phyloP scores from a whole-genome alignment of 1,140 invertebrate genomes.

The Ctenoplectra terminalis region DNA sequence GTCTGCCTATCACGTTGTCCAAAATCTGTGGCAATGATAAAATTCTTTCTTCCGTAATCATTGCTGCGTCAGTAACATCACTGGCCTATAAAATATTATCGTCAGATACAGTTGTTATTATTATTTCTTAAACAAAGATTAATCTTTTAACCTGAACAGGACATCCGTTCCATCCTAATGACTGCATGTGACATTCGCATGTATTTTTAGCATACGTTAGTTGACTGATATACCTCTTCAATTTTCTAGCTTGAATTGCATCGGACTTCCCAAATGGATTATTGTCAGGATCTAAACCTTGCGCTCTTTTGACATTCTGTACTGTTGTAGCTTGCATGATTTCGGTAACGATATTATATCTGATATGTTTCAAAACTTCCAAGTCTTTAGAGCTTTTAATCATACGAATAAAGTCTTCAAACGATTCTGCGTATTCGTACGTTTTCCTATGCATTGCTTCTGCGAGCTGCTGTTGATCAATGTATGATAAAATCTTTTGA shows the following conservation, averaged over 20 bases:
- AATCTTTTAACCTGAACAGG: slow-evolving; percentile 80
- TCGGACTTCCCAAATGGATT: slow-evolving; percentile 86
- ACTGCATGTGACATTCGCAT: slow-evolving; percentile 91
- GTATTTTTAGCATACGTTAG: slow-evolving; percentile 92
- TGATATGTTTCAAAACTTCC: slow-evolving; percentile 92
- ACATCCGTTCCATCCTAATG: slow-evolving; percentile 91
- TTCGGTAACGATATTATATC: slow-evolving; percentile 94
- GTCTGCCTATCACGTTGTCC: slow-evolving; percentile 87
- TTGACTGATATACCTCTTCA: slow-evolving; percentile 91
- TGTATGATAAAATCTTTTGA: slow-evolving; percentile 91
- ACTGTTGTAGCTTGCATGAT: slow-evolving; percentile 96
- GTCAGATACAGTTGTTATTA: slow-evolving; percentile 21
- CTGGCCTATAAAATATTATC: slow-evolving; percentile 66
- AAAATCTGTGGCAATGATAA: slow-evolving; percentile 87
- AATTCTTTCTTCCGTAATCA: slow-evolving; percentile 78
- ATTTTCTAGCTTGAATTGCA: slow-evolving; percentile 87
- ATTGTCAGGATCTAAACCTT: slow-evolving; percentile 90
- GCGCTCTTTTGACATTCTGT: slow-evolving; percentile 93
- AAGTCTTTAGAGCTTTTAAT: slow-evolving; percentile 92
- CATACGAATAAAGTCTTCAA: slow-evolving; percentile 94
- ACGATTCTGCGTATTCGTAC: slow-evolving; percentile 94
- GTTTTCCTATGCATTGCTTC: slow-evolving; percentile 91
- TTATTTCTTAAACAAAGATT: not conserved
- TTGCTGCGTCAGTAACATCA: slow-evolving; percentile 72
- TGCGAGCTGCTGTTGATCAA: slow-evolving; percentile 90